phyloP scores from a whole-genome alignment of 2,113 vertebrate genomes.

The Rhabdomys dilectus region DNA sequence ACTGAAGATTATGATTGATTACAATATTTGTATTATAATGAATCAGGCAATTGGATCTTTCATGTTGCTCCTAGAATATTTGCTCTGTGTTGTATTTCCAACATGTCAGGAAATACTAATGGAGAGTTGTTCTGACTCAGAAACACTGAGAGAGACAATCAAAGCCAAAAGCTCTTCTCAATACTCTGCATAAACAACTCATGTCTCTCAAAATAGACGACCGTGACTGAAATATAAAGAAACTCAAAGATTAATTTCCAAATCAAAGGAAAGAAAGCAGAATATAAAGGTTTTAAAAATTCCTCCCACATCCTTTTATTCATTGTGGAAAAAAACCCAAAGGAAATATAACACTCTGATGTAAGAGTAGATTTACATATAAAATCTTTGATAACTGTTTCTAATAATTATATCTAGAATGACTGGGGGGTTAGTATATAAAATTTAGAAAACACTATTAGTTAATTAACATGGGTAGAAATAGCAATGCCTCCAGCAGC shows the following conservation, averaged over 20 bases:
- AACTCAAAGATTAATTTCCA: conserved; percentile 22
- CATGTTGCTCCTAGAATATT: conserved; percentile 37
- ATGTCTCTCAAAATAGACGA: background rate
- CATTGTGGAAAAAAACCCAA: background rate
- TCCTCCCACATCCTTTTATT: background rate
- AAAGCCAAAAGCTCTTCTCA: background rate
- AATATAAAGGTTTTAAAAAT: conserved; percentile 21
- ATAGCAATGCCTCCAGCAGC: background rate
- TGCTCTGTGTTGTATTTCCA: background rate
- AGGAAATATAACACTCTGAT: background rate
- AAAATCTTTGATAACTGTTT: conserved; percentile 17
- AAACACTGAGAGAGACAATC: conserved; percentile 38
- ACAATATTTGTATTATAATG: conserved; percentile 78
- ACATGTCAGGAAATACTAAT: background rate
- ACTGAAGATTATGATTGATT: conserved; percentile 82
- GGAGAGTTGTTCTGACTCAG: background rate
- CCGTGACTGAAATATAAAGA: background rate
- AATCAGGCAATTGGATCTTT: conserved; percentile 67
- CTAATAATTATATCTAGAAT: background rate
- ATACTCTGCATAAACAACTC: conserved; percentile 35
- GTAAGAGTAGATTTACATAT: background rate
- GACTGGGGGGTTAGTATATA: background rate
- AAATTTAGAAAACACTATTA: conserved; percentile 10
- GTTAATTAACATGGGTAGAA: background rate
- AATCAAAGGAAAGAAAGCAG: conserved; percentile 38